Evolutionary conservation across 2,888 invertebrate genomes (phyloP).

Genomic region (Abrostola triplasia): DNA sequence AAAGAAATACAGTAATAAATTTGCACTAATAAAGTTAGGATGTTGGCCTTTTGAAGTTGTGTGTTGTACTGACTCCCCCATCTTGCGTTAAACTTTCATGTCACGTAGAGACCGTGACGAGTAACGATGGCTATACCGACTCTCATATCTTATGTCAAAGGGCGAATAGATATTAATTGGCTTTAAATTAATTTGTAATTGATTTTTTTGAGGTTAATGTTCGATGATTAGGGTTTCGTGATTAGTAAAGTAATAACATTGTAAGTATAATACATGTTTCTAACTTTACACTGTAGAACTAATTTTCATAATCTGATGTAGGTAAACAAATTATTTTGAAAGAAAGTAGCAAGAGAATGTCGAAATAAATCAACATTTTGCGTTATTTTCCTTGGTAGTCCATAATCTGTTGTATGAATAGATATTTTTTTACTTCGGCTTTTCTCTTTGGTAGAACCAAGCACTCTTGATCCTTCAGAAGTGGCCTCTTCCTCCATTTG

Average conservation of each 20-base stretch:
- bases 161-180: slow-evolving; percentile 31
- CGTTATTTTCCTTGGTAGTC: background rate
- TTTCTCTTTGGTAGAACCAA: slow-evolving; percentile 9
- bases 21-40: too few species aligned
- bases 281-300: too few species aligned
- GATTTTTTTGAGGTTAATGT: slow-evolving; percentile 23
- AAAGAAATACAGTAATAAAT: too few species aligned
- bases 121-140: slow-evolving; percentile 11
- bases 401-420: slow-evolving; percentile 10
- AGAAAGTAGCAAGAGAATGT: background rate
- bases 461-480: slow-evolving; percentile 27
- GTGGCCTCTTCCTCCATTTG: slow-evolving; percentile 36
- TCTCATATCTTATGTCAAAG: slow-evolving; percentile 17
- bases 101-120: slow-evolving; percentile 32
- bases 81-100: slow-evolving; percentile 26
- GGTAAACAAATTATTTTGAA: background rate
- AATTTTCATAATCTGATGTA: too few species aligned
- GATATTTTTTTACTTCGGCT: slow-evolving; percentile 19
- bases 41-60: slow-evolving; percentile 6
- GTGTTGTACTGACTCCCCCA: slow-evolving; percentile 1
- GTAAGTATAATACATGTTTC: too few species aligned
- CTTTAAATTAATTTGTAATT: slow-evolving; percentile 21
- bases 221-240: slow-evolving; percentile 6
- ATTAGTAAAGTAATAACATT: background rate
- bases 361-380: background rate